A percentile compares a stretch with the other conserved stretches of the same genome.
These are phyloP conservation scores for Apamea epomidion DNA, from an alignment of 2,888 invertebrate species.

Conservation along the genomic window DNA sequence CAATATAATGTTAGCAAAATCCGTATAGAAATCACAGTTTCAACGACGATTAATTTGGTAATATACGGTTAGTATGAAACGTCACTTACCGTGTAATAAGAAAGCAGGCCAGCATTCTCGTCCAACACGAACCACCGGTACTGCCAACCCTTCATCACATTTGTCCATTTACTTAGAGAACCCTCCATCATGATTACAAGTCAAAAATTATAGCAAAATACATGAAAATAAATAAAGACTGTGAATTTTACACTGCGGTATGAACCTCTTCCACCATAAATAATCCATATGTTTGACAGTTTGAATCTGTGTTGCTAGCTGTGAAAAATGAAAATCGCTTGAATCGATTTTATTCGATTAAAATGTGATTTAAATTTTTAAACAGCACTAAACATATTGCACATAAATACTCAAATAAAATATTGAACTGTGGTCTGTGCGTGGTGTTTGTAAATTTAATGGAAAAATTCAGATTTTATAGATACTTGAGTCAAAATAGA, in stretches of 20 bases:
- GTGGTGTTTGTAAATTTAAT: not conserved
- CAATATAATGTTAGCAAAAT: constrained; percentile 1
- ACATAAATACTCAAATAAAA: not conserved
- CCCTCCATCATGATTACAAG: constrained; percentile 95
- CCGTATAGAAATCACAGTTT: constrained; percentile 44
- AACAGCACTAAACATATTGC: not conserved
- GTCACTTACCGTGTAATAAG: constrained; percentile 98
- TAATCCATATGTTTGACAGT: constrained; percentile 87
- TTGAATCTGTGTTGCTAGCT: constrained; percentile 71
- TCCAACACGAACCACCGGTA: constrained; percentile 99
- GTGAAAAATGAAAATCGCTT: constrained; percentile 56
- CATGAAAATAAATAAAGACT: constrained; percentile 84
- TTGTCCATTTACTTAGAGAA: constrained; percentile 98
- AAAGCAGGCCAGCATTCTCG: constrained; percentile 98
- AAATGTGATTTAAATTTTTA: not conserved
- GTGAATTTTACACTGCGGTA: constrained; percentile 83
- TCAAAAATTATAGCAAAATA: constrained; percentile 80
- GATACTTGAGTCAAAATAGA: not conserved
- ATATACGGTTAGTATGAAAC: constrained; percentile 70
- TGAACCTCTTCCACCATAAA: constrained; percentile 79
- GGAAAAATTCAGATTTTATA: not conserved
- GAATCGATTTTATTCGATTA: constrained; percentile 17
- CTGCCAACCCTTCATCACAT: constrained; percentile 99
- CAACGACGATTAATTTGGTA: constrained; percentile 42
- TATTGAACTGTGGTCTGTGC: not conserved